Conservation (phyloP, 2,113 vertebrate species). For the Centrocercus urophasianus region DNA sequence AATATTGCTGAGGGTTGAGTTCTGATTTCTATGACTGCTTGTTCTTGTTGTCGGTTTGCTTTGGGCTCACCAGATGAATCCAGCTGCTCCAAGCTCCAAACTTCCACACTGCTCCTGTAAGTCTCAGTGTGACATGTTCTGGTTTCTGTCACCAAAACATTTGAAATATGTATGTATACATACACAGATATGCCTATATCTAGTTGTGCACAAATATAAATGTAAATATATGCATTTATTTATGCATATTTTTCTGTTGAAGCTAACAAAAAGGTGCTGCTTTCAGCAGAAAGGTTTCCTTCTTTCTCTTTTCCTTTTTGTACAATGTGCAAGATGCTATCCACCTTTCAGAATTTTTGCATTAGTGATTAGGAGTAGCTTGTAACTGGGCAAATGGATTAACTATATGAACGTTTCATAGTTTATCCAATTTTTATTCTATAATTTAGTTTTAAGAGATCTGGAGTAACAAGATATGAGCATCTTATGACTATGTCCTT, state of each 20-base stretch:
- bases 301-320: neutral
- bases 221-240: neutral
- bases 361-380: neutral
- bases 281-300: neutral
- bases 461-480: conserved; percentile 35
- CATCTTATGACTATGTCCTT: conserved; percentile 5
- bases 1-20: neutral
- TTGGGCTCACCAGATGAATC: neutral
- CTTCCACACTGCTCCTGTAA: neutral
- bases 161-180: neutral
- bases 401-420: neutral
- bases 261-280: neutral
- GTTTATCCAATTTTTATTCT: conserved; percentile 47
- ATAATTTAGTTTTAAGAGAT: conserved; percentile 42
- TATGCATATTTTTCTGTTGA: neutral
- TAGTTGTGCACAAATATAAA: neutral
- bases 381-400: conserved; percentile 11
- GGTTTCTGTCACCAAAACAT: neutral
- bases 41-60: neutral
- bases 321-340: neutral
- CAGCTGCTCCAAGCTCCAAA: neutral
- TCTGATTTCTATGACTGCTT: neutral
- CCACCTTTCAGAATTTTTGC: neutral
- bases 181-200: neutral
- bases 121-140: neutral